Evolutionary conservation across 2,888 invertebrate genomes (phyloP).

Genomic region (Pediacus dermestoides): DNA sequence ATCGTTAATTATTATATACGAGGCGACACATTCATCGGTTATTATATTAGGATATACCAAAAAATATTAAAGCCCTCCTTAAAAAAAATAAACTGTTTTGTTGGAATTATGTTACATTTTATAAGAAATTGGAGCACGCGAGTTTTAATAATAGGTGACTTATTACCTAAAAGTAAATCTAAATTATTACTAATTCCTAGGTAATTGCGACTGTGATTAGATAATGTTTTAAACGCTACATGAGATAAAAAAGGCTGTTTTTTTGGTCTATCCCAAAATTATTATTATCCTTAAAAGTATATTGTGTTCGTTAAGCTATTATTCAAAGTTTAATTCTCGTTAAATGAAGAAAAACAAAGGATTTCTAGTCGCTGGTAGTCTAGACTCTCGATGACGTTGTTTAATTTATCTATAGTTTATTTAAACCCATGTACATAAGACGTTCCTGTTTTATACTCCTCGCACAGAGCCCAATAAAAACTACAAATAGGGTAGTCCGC

Average conservation of each 20-base stretch:
- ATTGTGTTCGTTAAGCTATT: slow-evolving; percentile 8
- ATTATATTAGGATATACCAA: slow-evolving; percentile 3
- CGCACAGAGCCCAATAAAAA: slow-evolving; percentile 33
- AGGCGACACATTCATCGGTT: slow-evolving; percentile 4
- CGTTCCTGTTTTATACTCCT: slow-evolving; percentile 43
- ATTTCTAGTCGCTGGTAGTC: slow-evolving; percentile 34
- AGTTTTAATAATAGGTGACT: too few relatives aligned
- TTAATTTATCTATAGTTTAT: slow-evolving; percentile 15
- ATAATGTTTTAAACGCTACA: too few relatives aligned
- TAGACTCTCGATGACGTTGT: slow-evolving; percentile 25
- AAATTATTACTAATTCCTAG: too few relatives aligned
- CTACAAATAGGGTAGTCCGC: slow-evolving; percentile 40
- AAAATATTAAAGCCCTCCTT: slow-evolving; percentile 1
- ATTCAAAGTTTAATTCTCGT: slow-evolving; percentile 26
- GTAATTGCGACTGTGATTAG: too few relatives aligned
- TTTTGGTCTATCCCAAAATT: too few relatives aligned
- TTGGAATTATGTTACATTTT: neutral
- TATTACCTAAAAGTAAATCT: too few relatives aligned
- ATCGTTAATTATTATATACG: slow-evolving; percentile 4
- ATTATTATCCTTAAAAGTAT: too few relatives aligned
- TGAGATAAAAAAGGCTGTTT: too few relatives aligned
- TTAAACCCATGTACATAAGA: slow-evolving; percentile 36
- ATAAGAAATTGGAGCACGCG: too few relatives aligned
- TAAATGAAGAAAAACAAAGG: slow-evolving; percentile 17
- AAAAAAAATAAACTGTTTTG: neutral